Base-by-base conservation (phyloP, 2,888 invertebrate species). In the Myopa testacea region DNA sequence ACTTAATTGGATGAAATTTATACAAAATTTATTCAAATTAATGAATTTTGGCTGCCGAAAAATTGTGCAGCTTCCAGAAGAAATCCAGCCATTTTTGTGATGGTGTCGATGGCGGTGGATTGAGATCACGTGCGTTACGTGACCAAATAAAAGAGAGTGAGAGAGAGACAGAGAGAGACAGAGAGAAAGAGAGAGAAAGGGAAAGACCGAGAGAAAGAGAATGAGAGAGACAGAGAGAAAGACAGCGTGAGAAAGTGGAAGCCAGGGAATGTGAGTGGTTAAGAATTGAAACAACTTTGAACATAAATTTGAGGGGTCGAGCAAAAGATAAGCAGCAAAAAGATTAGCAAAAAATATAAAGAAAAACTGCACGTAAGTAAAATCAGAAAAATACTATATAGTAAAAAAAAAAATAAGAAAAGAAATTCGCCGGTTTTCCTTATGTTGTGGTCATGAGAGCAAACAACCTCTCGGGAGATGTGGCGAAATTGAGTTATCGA, bases 1-100 rank as follows among this genome's bases (percentile, higher is more conserved):
- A 70, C 78, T 79, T 81, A 78, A 78, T 78, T 79, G 80, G 62
- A 76, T 77, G 71, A 76, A 76, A 80, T 76, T 76, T 80, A 78
- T 78, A 76, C 78, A 77, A 73, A 77, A 77, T 70, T 78, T 80
- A 76, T 74, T 79, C 77, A 79, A 81, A 79, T 76, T 76, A 75
- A 55, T 26, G 26, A 58, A 52, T 34, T 26, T 74, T 26, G 45
- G 34, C 65, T 52, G 52, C 34, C 4, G 4, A 19, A 63, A 34
- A 37, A 52, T 65, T 74, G 10, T 10, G 50, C 10, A 50, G 26
- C 26, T 26, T 26, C 26, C 2, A 1, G 55, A 55, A 55, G 55
- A 58, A 58, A 19, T 7, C 8, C 19, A 62, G 26, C n/a, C 26
- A 62, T 4, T 8, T 19, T 40, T 69, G 14, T 37, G 40, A n/a